Evolutionary conservation across 2,888 invertebrate genomes (phyloP).

Genomic region (Cheiracanthium punctorium): DNA sequence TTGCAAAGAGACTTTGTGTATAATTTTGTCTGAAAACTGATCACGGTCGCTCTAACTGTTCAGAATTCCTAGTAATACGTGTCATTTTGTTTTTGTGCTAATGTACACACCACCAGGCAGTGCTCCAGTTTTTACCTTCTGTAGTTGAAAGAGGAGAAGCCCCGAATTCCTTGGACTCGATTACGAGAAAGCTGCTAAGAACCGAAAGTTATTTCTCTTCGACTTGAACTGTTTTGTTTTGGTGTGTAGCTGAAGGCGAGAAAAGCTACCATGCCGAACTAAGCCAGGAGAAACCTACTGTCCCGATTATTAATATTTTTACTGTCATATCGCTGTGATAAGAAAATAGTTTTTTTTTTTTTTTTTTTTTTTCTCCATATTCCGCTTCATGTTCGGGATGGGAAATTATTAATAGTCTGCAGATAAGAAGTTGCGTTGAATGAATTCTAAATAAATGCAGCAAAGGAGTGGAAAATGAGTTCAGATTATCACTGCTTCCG

Average conservation of each 20-base stretch:
- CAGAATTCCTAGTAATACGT: too few relatives aligned
- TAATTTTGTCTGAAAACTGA: too few relatives aligned
- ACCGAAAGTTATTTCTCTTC: not conserved
- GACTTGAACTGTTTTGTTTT: not conserved
- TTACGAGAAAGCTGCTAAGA: not conserved
- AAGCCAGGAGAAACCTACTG: constrained; percentile 47
- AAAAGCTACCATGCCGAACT: constrained; percentile 37
- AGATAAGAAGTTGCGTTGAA: too few relatives aligned
- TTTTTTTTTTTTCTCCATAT: not conserved
- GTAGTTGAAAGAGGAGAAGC: not conserved
- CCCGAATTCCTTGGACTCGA: not conserved
- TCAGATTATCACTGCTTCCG: too few relatives aligned
- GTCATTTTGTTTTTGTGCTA: too few relatives aligned
- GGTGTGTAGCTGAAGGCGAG: not conserved
- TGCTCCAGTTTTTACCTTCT: not conserved
- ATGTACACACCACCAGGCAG: too few relatives aligned
- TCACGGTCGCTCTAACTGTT: too few relatives aligned
- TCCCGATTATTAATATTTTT: constrained; percentile 34
- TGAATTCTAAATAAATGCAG: too few relatives aligned
- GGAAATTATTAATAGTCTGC: too few relatives aligned
- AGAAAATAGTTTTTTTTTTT: not conserved
- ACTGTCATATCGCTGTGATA: not conserved
- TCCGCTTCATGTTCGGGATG: too few relatives aligned
- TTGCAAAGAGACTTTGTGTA: too few relatives aligned
- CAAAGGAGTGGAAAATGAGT: too few relatives aligned